phyloP scores from a whole-genome alignment of 2,888 invertebrate species.

The Campoplex capitator region DNA sequence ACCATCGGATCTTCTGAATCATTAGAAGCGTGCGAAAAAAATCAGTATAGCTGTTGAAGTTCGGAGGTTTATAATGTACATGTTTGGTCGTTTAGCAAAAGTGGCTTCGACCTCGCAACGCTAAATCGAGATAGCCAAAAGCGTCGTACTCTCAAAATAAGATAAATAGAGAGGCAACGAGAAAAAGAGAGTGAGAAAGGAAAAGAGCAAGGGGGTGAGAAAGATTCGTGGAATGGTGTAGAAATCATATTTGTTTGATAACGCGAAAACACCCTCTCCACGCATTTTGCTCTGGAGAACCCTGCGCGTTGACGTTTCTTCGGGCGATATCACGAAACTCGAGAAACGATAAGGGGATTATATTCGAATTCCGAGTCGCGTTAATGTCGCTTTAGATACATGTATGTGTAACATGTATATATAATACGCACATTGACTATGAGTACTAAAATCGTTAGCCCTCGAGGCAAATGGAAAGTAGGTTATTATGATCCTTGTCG shows the following conservation, averaged over 20 bases:
- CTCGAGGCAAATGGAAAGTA: constrained; percentile 39
- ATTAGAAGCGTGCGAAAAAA: not conserved
- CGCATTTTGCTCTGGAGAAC: constrained; percentile 38
- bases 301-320: constrained; percentile 41
- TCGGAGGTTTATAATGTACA: not conserved
- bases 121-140: constrained; percentile 39
- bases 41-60: not conserved
- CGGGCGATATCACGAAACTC: constrained; percentile 59
- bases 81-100: constrained; percentile 11
- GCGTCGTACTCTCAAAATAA: constrained; percentile 4
- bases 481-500: constrained; percentile 54
- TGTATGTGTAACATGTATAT: constrained; percentile 2
- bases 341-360: constrained; percentile 57
- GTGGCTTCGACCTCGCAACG: constrained; percentile 31
- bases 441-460: constrained; percentile 55
- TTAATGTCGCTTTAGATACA: constrained; percentile 41
- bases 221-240: constrained; percentile 30
- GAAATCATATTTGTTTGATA: constrained; percentile 67
- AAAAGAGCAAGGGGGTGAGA: not conserved
- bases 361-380: constrained; percentile 61
- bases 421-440: constrained; percentile 28
- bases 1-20: not conserved
- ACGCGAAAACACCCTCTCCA: constrained; percentile 40
- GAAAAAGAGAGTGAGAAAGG: not conserved
- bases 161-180: not conserved